phyloP scores from a whole-genome alignment of 2,113 vertebrate species.

The Donacobius atricapilla region DNA sequence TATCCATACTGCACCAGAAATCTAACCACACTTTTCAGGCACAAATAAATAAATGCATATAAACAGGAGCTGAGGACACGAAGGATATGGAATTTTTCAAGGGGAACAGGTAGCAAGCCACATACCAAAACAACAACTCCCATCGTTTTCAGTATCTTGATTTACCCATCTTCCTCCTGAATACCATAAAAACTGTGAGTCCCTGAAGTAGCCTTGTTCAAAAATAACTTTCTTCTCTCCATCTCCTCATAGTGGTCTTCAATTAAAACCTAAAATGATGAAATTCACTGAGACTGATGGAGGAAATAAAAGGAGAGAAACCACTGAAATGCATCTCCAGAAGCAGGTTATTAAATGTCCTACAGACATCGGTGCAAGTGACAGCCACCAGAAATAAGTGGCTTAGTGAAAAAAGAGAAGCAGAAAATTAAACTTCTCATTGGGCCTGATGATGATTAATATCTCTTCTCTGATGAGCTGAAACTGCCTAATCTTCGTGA shows the following conservation, averaged over 20 bases:
- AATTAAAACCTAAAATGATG: conserved; percentile 6
- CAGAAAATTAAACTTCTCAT: conserved; percentile 61
- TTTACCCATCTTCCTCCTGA: not conserved
- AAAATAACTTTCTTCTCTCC: not conserved
- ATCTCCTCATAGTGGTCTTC: conserved; percentile 42
- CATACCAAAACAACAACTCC: not conserved
- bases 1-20: not conserved
- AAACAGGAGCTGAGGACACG: not conserved
- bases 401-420: conserved; percentile 32
- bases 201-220: not conserved
- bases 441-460: conserved; percentile 70
- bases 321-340: conserved; percentile 9
- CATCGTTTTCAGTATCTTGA: not conserved
- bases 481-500: conserved; percentile 59
- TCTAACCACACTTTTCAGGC: not conserved
- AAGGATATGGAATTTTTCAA: not conserved
- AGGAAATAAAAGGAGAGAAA: conserved; percentile 34
- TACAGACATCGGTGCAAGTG: not conserved
- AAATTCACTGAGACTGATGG: not conserved
- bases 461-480: conserved; percentile 59
- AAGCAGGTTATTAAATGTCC: conserved; percentile 35
- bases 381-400: not conserved
- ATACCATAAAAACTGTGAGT: not conserved
- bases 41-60: not conserved
- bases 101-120: not conserved